Base-by-base conservation (phyloP, 2,797 vertebrate genomes). In the Mallotus villosus region DNA sequence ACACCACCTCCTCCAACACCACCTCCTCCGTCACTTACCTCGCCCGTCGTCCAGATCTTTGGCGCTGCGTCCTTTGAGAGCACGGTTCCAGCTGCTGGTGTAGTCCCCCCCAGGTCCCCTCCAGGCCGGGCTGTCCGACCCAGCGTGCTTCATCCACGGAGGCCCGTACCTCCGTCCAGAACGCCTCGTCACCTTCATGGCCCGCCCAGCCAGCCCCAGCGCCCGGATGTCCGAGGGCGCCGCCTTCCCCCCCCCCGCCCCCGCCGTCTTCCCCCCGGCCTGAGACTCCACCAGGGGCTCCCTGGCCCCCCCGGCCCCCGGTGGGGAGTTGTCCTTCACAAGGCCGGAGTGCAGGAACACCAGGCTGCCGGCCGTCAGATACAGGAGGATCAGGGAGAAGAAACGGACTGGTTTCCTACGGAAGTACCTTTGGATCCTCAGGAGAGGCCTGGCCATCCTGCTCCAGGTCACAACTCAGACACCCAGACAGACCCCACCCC, bases 391-490 rank as follows among this genome's bases (percentile, higher is more conserved):
- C 85, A 99, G 93, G 5, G 95, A 95, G 80, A 98, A 96, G 90
- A 98, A 97, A 9, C 97, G 94, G 65, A 98, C 82, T 0, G 97
- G 97, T 79, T 92, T 97, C 76, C 96, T 92, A 75, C 94, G 94
- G 86, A 98, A 96, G 81, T 95, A 98, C 67, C 97, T 94, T 84
- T 98, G 97, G 87, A 99, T 94, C 85, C 94, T 98, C 75, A 97
- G 86, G 91, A 96, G 87, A 82, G 95, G 85, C 85, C 95, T 96
- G 91, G 95, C 96, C 97, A 99, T 99, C 87, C 90, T 92, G 78
- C 75, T 34, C 32, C 7, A 6, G 5, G 5, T 34, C 32, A 34
- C 32, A 34, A 6, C 32, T 8, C 32, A 90, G 87, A 71, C 85
- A 74, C 82, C 80, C 68, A 65, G 78, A 24, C 66, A 81, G 61